These are phyloP conservation scores for Stegostoma tigrinum DNA, from an alignment of 2,113 vertebrate genomes.

Conservation along the genomic window DNA sequence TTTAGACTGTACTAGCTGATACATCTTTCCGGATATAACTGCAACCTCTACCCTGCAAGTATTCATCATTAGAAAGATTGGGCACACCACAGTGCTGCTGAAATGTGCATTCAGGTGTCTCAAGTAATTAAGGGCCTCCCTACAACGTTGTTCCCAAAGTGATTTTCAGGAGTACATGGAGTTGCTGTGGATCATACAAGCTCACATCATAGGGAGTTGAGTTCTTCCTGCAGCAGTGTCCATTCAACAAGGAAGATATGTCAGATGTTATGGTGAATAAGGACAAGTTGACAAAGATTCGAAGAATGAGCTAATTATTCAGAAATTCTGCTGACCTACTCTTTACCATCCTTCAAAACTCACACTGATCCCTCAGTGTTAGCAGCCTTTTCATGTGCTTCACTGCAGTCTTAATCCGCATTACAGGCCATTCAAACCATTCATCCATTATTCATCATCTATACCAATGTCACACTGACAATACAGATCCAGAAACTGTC, in stretches of 20 bases:
- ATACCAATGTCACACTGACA: background rate
- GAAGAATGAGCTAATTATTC: background rate
- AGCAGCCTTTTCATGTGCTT: background rate
- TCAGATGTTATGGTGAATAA: too few species aligned
- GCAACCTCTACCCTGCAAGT: background rate
- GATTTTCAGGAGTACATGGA: background rate
- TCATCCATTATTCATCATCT: background rate
- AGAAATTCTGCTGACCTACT: background rate
- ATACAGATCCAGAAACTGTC: background rate
- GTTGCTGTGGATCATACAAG: background rate
- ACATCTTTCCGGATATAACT: background rate
- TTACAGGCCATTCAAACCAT: conserved; percentile 3
- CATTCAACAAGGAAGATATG: background rate
- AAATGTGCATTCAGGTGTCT: background rate
- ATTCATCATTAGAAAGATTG: background rate
- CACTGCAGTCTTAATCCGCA: background rate
- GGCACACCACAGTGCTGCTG: background rate
- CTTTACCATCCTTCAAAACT: background rate
- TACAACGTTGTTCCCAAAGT: background rate
- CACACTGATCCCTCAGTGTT: background rate
- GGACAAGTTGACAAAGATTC: background rate
- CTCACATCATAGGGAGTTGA: background rate
- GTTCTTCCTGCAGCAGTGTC: background rate
- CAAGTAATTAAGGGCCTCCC: background rate
- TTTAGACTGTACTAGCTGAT: background rate